Percentiles rank a stretch among this genome's conserved stretches.
Evolutionary conservation across 2,888 invertebrate species (phyloP).

Genomic region (Seira ritae): DNA sequence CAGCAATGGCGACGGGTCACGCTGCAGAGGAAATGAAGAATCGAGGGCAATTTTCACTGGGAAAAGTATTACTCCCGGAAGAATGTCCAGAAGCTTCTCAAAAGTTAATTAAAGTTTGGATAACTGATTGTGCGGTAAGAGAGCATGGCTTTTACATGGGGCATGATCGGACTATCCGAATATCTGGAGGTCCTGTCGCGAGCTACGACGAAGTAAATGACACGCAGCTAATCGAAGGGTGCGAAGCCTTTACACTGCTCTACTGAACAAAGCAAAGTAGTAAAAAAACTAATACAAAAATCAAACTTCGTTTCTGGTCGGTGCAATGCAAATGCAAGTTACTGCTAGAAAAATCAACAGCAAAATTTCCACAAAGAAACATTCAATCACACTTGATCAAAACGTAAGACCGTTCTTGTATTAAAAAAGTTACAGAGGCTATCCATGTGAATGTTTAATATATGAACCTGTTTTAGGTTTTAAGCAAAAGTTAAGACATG

Average conservation of each 20-base stretch:
- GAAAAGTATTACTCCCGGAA: constrained; percentile 60
- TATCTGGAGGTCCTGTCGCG: constrained; percentile 63
- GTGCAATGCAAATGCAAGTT: no score
- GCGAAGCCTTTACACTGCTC: constrained; percentile 45
- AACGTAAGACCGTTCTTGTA: no score
- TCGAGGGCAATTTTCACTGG: constrained; percentile 49
- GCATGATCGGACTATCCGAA: constrained; percentile 49
- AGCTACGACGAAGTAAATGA: constrained; percentile 57
- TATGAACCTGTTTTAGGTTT: no score
- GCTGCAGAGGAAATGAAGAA: constrained; percentile 50
- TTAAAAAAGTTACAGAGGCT: no score
- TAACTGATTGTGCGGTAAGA: constrained; percentile 58
- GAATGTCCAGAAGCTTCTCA: constrained; percentile 48
- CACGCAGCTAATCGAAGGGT: constrained; percentile 47
- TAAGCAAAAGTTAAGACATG: no score
- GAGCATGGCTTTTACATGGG: constrained; percentile 65
- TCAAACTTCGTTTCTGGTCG: no score
- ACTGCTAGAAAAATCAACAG: no score
- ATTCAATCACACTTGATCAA: no score
- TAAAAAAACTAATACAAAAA: no score
- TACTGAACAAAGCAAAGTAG: constrained; percentile 34
- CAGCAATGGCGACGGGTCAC: constrained; percentile 52
- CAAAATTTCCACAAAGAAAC: no score
- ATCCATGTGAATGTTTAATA: no score
- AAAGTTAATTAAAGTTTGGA: constrained; percentile 59